Evolutionary conservation across 2,888 invertebrate genomes (phyloP), one percentile per base, ranked within the genome.

Genomic region (Eupithecia tripunctaria): DNA sequence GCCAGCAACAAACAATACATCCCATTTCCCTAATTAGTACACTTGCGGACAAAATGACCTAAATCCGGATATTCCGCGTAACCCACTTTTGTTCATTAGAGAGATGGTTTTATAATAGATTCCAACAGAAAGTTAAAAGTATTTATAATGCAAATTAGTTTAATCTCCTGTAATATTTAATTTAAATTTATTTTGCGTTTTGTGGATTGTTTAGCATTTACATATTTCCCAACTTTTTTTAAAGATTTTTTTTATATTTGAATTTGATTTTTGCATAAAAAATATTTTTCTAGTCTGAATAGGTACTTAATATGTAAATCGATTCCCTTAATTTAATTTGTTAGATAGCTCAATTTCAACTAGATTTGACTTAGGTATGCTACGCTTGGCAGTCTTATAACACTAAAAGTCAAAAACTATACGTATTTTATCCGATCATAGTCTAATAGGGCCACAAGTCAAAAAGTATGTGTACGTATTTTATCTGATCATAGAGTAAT

Each of bases 21-120:
- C 5, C 56, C 12, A 25, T 56, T 56, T 25, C 5, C 47, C n/a
- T 25, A 25, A 56, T 56, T 25, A 25, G 14, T 56, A 56, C 5
- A 56, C 56, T 56, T 56, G 56, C 56, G 56, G 56, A 56, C 56
- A 56, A 25, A 56, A 56, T 56, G 25, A 56, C 25, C 56, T 25
- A 56, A 12, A 25, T 56, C 56, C 0, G 14, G 25, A 56, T 25
- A 56, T 56, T 56, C 5, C 25, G 25, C 25, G 5, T 51, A 56
- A 25, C 38, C 51, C 21, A 10, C 14, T 56, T 56, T 56, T 56
- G 56, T 56, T 25, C 25, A n/a, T 51, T 51, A 51, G 25, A 56
- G 56, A n/a, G n/a, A 47, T 51, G n/a, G 56, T 25, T 56, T 56
- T 5, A 56, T 25, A 56, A 56, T 56, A 12, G 21, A 51, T 21